phyloP scores from a whole-genome alignment of 2,797 vertebrate genomes.

The Phrynocephalus vlangalii region DNA sequence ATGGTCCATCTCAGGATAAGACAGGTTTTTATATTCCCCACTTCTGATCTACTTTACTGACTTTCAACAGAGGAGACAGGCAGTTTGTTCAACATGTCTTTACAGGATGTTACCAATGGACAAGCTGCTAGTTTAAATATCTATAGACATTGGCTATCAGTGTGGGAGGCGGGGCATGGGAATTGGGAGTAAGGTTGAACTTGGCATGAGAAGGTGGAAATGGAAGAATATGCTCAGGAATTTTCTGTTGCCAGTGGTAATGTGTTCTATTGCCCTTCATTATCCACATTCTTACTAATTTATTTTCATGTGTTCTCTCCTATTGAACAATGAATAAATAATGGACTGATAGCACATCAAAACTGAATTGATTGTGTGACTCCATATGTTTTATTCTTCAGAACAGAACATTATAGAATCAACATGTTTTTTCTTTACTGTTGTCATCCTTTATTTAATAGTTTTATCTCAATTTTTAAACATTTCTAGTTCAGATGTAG shows the following conservation, averaged over 20 bases:
- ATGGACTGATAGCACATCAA: not conserved
- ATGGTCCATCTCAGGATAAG: too few species aligned
- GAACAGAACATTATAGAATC: not conserved
- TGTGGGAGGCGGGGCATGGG: too few species aligned
- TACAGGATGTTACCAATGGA: not conserved
- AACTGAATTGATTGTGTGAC: not conserved
- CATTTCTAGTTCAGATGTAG: slow-evolving; percentile 26
- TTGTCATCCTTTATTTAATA: not conserved
- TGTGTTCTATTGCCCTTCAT: not conserved
- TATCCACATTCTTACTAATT: not conserved
- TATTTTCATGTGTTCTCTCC: not conserved
- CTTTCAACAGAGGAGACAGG: not conserved
- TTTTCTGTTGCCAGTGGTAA: too few species aligned
- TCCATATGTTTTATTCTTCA: not conserved
- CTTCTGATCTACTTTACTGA: not conserved
- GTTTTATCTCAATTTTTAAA: not conserved
- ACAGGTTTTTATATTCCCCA: not conserved
- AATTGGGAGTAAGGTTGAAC: too few species aligned
- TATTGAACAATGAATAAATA: not conserved
- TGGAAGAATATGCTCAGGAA: not conserved
- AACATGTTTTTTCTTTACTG: not conserved
- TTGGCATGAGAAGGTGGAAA: not conserved
- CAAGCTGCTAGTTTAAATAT: not conserved
- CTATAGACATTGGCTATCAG: not conserved
- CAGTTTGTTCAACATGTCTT: not conserved